Conservation (phyloP, 2,113 vertebrate genomes). For the Cinclus mexicanus region DNA sequence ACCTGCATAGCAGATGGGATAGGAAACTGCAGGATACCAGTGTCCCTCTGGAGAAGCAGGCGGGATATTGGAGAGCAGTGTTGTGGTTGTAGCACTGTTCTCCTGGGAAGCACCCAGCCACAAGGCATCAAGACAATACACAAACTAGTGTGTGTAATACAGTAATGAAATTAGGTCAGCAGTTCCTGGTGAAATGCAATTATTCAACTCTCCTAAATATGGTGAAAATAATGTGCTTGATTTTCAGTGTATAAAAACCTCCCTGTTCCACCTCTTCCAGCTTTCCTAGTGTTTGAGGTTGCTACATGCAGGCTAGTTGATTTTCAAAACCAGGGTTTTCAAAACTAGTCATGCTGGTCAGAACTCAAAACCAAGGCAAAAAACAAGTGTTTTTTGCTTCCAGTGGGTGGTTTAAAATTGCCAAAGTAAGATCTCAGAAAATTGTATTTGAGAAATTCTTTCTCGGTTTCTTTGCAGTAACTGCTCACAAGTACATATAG, state of each 20-base stretch:
- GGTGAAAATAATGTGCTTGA: background rate
- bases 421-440: background rate
- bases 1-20: background rate
- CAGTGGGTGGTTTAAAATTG: background rate
- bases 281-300: background rate
- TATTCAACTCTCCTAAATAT: background rate
- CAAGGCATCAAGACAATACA: background rate
- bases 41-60: background rate
- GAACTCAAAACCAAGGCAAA: background rate
- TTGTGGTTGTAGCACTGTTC: background rate
- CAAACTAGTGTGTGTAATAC: background rate
- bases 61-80: background rate
- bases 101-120: background rate
- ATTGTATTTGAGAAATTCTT: background rate
- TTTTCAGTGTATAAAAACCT: background rate
- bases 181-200: background rate
- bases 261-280: background rate
- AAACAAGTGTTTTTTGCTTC: background rate
- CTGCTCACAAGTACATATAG: background rate
- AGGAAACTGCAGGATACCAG: background rate
- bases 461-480: background rate
- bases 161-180: rapidly evolving
- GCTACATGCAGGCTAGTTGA: background rate
- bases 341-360: background rate
- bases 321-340: background rate